Evolutionary conservation across 1,140 invertebrate genomes (phyloP).

Genomic region (Drosophila insularis): DNA sequence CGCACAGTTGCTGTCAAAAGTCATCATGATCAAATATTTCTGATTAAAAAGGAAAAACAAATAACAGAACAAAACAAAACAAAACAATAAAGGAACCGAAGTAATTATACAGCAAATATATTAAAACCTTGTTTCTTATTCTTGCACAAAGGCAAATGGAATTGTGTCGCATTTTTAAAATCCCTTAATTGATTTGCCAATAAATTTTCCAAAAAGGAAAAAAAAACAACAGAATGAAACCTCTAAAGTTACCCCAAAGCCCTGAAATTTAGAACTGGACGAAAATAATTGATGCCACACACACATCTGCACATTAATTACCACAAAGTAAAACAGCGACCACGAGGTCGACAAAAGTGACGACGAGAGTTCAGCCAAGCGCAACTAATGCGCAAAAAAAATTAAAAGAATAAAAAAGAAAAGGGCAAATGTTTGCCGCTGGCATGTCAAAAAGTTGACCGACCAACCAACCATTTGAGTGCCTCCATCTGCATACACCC

Average conservation of each 20-base stretch:
- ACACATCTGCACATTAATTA: slow-evolving; percentile 61
- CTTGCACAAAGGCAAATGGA: neutral
- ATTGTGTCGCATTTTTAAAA: slow-evolving; percentile 38
- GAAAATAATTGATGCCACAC: slow-evolving; percentile 67
- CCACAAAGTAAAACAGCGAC: slow-evolving; percentile 50
- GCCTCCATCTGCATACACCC: slow-evolving; percentile 18
- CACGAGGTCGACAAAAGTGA: slow-evolving; percentile 27
- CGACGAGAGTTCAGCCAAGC: slow-evolving; percentile 54
- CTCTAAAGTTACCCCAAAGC: slow-evolving; percentile 27
- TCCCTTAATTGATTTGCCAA: slow-evolving; percentile 72
- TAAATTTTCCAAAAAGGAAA: slow-evolving; percentile 47
- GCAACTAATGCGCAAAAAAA: slow-evolving; percentile 65
- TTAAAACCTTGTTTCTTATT: slow-evolving; percentile 18
- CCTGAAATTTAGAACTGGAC: slow-evolving; percentile 73
- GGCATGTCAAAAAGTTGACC: slow-evolving; percentile 54
- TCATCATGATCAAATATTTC: neutral
- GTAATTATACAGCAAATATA: slow-evolving; percentile 34
- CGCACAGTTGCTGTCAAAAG: slow-evolving; percentile 2
- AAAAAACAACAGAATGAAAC: slow-evolving; percentile 31
- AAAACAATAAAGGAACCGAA: neutral
- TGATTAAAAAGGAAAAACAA: neutral
- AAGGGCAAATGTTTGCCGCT: slow-evolving; percentile 16
- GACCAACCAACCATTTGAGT: slow-evolving; percentile 42
- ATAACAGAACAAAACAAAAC: neutral
- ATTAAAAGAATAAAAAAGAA: slow-evolving; percentile 19